Base-by-base conservation (phyloP, 1,140 invertebrate genomes). In the Lanistes nyassanus region DNA sequence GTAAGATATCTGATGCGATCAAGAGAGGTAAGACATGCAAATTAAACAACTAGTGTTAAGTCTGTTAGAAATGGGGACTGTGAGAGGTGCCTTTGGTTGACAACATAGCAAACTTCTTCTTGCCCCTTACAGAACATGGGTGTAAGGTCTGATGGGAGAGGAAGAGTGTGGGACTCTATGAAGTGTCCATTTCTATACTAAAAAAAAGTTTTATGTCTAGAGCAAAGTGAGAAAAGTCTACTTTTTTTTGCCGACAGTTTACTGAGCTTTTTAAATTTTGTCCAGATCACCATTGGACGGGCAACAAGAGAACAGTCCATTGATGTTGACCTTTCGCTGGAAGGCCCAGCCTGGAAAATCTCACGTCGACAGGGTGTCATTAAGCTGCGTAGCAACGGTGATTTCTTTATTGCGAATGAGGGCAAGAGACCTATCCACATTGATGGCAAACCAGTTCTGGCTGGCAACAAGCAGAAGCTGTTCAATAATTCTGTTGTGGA, bases 1-100 rank as follows among this genome's bases (percentile, higher is more conserved):
- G 97, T 99, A 11, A 91, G 97, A 55, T 99, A 98, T 90, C 91
- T 98, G 29, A 98, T 98, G 96, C 91, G 96, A 75, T 97, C 96
- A n/a, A 92, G 94, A 88, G 96, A 98, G 92, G 95, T 96, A 85
- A 90, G 89, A 84, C 75, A 78, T 80, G 31, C 76, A 6, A n/a
- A n/a, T n/a, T n/a, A n/a, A n/a, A n/a, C n/a, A n/a, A n/a, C n/a
- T n/a, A n/a, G n/a, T n/a, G n/a, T n/a, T n/a, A n/a, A n/a, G n/a
- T n/a, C n/a, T n/a, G n/a, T n/a, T n/a, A n/a, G n/a, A n/a, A n/a
- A n/a, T n/a, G n/a, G n/a, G n/a, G n/a, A n/a, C n/a, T n/a, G n/a
- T n/a, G n/a, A n/a, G n/a, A n/a, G n/a, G n/a, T n/a, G n/a, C n/a
- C n/a, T n/a, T n/a, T n/a, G n/a, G n/a, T n/a, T n/a, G n/a, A n/a